phyloP scores from a whole-genome alignment of 1,140 invertebrate species.

The Scaptomyza pallida region DNA sequence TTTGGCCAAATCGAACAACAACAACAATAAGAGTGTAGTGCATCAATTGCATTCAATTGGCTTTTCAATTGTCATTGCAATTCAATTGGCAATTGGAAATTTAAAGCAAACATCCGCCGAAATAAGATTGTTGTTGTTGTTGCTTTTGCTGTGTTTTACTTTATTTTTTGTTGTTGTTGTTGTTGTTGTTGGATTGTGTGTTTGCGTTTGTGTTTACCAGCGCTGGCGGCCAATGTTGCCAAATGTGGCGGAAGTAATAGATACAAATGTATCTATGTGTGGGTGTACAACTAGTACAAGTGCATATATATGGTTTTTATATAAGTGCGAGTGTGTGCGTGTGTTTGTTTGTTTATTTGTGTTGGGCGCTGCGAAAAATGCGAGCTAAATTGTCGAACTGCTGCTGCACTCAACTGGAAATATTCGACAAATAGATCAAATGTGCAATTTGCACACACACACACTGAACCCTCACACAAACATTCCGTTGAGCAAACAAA shows the following conservation, averaged over 20 bases:
- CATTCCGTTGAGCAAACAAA: conserved; percentile 1
- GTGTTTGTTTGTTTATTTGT: conserved; percentile 2
- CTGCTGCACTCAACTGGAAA: conserved; percentile 58
- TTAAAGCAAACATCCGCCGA: conserved; percentile 67
- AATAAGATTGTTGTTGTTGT: conserved; percentile 14
- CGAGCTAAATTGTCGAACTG: conserved; percentile 40
- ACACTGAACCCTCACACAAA: conserved; percentile 5
- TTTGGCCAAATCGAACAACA: conserved; percentile 2
- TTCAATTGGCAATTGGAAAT: conserved; percentile 74
- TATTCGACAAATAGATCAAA: conserved; percentile 68
- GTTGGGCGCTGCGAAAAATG: conserved; percentile 19
- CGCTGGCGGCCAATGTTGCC: conserved; percentile 52
- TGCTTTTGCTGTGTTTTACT: conserved; percentile 24
- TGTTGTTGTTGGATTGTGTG: conserved; percentile 22
- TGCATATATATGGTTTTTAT: conserved; percentile 2
- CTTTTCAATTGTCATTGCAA: conserved; percentile 71
- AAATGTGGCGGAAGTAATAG: conserved; percentile 72
- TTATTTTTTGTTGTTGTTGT: conserved; percentile 14
- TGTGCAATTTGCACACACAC: conserved; percentile 34
- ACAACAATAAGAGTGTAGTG: conserved; percentile 13
- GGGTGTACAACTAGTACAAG: neutral
- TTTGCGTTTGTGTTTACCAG: conserved; percentile 41
- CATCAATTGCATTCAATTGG: conserved; percentile 77
- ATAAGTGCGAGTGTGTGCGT: neutral
- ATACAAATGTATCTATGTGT: conserved; percentile 45